Percentiles rank a stretch among this genome's conserved stretches.
Conservation (phyloP, 1,140 invertebrate genomes). For the Atta cephalotes region DNA sequence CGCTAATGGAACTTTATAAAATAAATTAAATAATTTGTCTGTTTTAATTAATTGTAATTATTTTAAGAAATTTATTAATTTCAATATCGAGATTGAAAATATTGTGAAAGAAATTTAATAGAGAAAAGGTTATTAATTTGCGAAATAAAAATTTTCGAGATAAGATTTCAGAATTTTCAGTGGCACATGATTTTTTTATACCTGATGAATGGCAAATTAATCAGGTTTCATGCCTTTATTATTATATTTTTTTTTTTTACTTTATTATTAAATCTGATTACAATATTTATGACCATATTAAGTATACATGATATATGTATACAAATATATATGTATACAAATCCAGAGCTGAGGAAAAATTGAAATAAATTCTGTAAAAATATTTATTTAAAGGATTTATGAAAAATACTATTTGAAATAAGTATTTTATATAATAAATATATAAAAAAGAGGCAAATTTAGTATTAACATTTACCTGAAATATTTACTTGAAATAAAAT, state of each 20-base stretch:
- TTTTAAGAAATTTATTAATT: constrained; percentile 18
- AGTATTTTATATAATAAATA: no score
- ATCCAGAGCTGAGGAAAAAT: no score
- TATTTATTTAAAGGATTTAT: no score
- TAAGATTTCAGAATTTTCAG: not conserved
- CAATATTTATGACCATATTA: not conserved
- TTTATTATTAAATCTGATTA: not conserved
- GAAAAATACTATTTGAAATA: no score
- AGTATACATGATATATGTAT: not conserved
- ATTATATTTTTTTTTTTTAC: not conserved
- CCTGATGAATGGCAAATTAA: not conserved
- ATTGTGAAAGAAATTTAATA: not conserved
- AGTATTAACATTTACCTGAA: no score
- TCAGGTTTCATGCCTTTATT: not conserved
- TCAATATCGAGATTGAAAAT: not conserved
- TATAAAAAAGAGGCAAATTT: no score
- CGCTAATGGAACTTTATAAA: constrained; percentile 19
- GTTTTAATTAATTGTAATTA: not conserved
- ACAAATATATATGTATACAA: no score
- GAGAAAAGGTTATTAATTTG: not conserved
- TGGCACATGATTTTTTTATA: not conserved
- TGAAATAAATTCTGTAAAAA: no score
- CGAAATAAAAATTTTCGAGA: not conserved
- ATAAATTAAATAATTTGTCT: not conserved
- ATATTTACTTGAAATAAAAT: no score